Conservation (phyloP, 92 coral and sea anemone species). For the Isaurus tuberculatus region DNA sequence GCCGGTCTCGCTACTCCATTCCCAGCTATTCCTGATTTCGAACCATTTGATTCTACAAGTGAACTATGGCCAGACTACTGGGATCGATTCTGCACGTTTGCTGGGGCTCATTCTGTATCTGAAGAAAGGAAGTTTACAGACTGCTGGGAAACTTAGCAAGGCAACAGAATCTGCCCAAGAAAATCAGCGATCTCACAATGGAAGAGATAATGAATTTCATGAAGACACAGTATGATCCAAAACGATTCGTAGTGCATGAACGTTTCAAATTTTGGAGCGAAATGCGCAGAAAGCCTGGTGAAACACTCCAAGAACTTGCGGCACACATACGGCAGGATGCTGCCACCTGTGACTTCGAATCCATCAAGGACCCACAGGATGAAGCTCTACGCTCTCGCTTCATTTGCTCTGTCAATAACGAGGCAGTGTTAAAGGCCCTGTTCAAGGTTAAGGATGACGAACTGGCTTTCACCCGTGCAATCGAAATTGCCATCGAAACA, state of each 20-base stretch:
- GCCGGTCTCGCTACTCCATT: no score
- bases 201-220: neutral
- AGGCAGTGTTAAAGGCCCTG: conserved; percentile 39
- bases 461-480: conserved; percentile 35
- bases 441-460: conserved; percentile 49
- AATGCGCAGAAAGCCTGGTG: conserved; percentile 19
- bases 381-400: conserved; percentile 22
- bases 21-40: no score
- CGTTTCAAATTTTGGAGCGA: conserved; percentile 24
- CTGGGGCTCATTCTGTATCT: no score
- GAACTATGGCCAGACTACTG: no score
- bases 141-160: no score
- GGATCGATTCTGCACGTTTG: no score
- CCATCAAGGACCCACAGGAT: conserved; percentile 30
- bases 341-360: conserved; percentile 29
- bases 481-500: conserved; percentile 37
- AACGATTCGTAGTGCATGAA: conserved; percentile 4
- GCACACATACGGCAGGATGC: conserved; percentile 25
- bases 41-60: conserved; percentile 49
- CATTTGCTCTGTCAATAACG: conserved; percentile 43
- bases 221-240: conserved; percentile 12
- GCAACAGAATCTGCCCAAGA: no score
- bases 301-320: neutral
- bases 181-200: no score
- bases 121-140: no score